Evolutionary conservation across 2,888 invertebrate genomes (phyloP).

Genomic region (Ennomos fuscantarius): DNA sequence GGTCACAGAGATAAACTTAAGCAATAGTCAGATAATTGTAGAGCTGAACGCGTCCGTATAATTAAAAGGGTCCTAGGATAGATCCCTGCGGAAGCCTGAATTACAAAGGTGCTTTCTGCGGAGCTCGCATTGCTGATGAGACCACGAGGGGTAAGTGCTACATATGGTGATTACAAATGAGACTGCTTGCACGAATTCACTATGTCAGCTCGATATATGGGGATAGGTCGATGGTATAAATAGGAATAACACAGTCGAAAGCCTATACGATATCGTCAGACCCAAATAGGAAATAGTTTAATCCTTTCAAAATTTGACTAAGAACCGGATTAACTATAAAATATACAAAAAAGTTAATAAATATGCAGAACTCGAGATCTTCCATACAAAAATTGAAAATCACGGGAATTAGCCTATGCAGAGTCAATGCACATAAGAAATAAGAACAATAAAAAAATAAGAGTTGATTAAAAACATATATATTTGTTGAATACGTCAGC

Average conservation of each 20-base stretch:
- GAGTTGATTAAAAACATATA: no score
- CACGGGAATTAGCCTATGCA: no score
- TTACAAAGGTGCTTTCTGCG: conserved; percentile 55
- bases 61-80: conserved; percentile 51
- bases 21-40: conserved; percentile 51
- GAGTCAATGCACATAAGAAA: no score
- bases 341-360: no score
- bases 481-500: no score
- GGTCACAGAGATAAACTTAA: conserved; percentile 36
- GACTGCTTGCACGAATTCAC: conserved; percentile 19
- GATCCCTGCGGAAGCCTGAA: conserved; percentile 53
- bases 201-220: neutral
- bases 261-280: neutral
- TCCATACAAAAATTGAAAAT: no score
- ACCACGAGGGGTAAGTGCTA: conserved; percentile 48
- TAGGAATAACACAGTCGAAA: neutral
- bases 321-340: no score
- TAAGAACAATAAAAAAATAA: no score
- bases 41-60: conserved; percentile 48
- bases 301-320: no score
- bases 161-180: conserved; percentile 56
- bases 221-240: neutral
- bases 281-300: neutral
- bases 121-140: conserved; percentile 56
- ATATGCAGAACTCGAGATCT: no score